Conservation (phyloP, 2,113 vertebrate genomes). For the Tautogolabrus adspersus region DNA sequence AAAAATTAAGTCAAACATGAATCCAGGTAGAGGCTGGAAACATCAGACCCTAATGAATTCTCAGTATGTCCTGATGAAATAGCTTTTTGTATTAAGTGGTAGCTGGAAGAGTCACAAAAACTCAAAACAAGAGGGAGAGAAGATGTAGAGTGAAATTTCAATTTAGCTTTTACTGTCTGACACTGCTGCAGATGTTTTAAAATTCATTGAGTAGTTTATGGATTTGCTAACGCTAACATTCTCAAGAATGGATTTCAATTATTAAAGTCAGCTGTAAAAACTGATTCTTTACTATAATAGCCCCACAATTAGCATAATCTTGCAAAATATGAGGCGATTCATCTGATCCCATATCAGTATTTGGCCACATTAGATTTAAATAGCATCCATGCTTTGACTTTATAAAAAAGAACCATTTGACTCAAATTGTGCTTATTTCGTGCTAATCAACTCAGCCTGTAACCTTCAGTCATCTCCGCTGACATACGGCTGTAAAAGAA, state of each 20-base stretch:
- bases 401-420: background rate
- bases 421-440: background rate
- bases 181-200: slow-evolving; percentile 30
- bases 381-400: background rate
- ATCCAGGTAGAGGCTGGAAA: no score
- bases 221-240: slow-evolving; percentile 24
- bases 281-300: background rate
- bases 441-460: background rate
- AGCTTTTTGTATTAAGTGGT: slow-evolving; percentile 61
- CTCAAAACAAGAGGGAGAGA: slow-evolving; percentile 25
- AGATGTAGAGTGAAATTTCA: slow-evolving; percentile 60
- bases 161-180: slow-evolving; percentile 32
- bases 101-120: slow-evolving; percentile 46
- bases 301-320: background rate
- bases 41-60: slow-evolving; percentile 59
- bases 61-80: slow-evolving; percentile 69
- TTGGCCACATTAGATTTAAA: background rate
- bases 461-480: slow-evolving; percentile 2
- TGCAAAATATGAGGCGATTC: background rate
- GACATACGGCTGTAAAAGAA: slow-evolving; percentile 1
- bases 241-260: slow-evolving; percentile 8
- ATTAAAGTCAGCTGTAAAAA: background rate
- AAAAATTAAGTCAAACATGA: no score
- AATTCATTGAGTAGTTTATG: slow-evolving; percentile 23
- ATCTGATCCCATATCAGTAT: background rate